A percentile compares a stretch with the other conserved stretches of the same genome.
These are phyloP conservation scores for Parnassius orleans DNA, from an alignment of 2,888 invertebrate species.

Conservation along the genomic window DNA sequence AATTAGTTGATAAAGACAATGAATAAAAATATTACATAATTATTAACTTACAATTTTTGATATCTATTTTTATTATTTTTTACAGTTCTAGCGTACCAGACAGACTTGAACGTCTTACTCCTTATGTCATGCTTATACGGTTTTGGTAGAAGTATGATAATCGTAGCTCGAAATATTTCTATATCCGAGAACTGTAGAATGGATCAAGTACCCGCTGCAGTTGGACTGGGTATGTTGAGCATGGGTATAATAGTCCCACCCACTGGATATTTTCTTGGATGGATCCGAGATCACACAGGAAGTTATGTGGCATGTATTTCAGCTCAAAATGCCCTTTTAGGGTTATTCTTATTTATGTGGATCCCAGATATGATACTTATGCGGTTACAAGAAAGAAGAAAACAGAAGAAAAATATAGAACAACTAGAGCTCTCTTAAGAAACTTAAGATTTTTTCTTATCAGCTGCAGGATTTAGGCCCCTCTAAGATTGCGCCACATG, in stretches of 20 bases:
- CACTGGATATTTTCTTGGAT: constrained; percentile 83
- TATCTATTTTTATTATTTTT: constrained; percentile 27
- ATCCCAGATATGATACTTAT: constrained; percentile 77
- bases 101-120: constrained; percentile 73
- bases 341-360: constrained; percentile 81
- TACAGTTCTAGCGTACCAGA: constrained; percentile 83
- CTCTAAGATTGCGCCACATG: no score
- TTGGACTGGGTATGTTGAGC: constrained; percentile 86
- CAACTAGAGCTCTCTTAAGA: constrained; percentile 44
- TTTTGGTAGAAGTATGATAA: constrained; percentile 86
- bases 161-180: constrained; percentile 86
- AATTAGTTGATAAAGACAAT: no score
- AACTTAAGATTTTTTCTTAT: background rate
- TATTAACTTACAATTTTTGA: no score
- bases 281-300: constrained; percentile 83
- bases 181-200: constrained; percentile 83
- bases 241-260: constrained; percentile 86
- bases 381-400: constrained; percentile 52
- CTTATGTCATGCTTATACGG: constrained; percentile 83
- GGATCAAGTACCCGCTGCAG: constrained; percentile 83
- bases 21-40: no score
- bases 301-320: constrained; percentile 84
- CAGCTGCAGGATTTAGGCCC: no score
- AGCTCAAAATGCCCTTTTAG: constrained; percentile 79
- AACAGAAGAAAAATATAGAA: constrained; percentile 44